Conservation (phyloP, 1,140 invertebrate genomes). For the Drosophila melanica region DNA sequence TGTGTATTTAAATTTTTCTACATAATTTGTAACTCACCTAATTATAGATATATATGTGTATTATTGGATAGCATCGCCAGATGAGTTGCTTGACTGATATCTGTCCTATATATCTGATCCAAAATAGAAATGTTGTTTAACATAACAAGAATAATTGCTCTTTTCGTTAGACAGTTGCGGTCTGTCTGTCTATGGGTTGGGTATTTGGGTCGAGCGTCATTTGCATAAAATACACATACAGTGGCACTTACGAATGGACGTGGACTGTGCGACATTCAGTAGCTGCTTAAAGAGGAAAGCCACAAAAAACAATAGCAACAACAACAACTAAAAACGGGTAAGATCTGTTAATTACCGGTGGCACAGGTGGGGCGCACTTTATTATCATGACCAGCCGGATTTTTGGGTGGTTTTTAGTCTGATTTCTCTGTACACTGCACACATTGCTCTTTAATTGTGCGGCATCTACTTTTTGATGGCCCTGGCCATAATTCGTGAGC, state of each 20-base stretch:
- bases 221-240: slow-evolving; percentile 50
- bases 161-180: slow-evolving; percentile 1
- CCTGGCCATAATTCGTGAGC: slow-evolving; percentile 42
- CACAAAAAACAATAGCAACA: background rate
- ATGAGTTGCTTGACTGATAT: no score
- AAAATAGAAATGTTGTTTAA: no score
- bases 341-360: slow-evolving; percentile 34
- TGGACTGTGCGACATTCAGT: background rate
- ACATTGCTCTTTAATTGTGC: slow-evolving; percentile 7
- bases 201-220: slow-evolving; percentile 43
- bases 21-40: no score
- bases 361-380: slow-evolving; percentile 22
- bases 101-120: no score
- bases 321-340: background rate
- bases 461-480: slow-evolving; percentile 31
- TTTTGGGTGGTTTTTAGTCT: slow-evolving; percentile 47
- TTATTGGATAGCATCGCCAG: no score
- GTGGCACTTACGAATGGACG: background rate
- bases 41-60: no score
- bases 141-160: background rate
- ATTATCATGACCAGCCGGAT: slow-evolving; percentile 6
- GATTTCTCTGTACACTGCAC: slow-evolving; percentile 41
- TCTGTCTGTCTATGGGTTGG: background rate
- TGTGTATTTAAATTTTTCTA: background rate
- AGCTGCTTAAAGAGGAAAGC: background rate